Evolutionary conservation across 2,888 invertebrate genomes (phyloP), one percentile per base, ranked within the genome.

Genomic region (Cephus runcator): DNA sequence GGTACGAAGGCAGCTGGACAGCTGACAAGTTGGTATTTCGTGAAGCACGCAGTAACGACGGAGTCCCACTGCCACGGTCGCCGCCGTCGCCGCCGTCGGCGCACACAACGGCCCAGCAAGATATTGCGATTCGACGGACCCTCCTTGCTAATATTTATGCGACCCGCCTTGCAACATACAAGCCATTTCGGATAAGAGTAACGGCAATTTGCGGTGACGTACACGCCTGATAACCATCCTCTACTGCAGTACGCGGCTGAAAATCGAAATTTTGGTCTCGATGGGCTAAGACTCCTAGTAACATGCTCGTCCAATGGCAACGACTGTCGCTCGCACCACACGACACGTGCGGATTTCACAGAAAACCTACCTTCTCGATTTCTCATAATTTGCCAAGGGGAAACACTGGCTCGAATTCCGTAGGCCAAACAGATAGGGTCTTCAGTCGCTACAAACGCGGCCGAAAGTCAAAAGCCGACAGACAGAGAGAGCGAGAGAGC

Each of bases 161-260:
- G 80, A 76, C 77, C 80, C 81, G 81, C 77, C 80, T 83, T 81
- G 81, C 81, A 81, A 83, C 56, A 79, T 83, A 82, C 81, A 78
- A 76, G 82, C 80, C 81, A 81, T 82, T 82, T 76, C 78, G 81
- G 76, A 80, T 80, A 80, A 82, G 78, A 78, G 75, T 77, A 79
- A 75, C 75, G 76, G 71, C 73, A 68, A n/a, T 73, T n/a, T 77
- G 77, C 75, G 15, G 30, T 75, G 74, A 56, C 76, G 40, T 69
- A 77, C 73, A 69, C 36, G 15, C 75, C 23, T 15, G 30, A 34
- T 31, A 75, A 69, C 35, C 33, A 69, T n/a, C 35, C 56, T 56
- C 23, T 23, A 23, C 23, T 9, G 23, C 9, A 23, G 9, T 9
- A 23, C 15, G 56, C 23, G 23, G 56, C 23, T 56, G 56, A 56